Base-by-base conservation (phyloP, 2,888 invertebrate species). In the Furcula furcula region DNA sequence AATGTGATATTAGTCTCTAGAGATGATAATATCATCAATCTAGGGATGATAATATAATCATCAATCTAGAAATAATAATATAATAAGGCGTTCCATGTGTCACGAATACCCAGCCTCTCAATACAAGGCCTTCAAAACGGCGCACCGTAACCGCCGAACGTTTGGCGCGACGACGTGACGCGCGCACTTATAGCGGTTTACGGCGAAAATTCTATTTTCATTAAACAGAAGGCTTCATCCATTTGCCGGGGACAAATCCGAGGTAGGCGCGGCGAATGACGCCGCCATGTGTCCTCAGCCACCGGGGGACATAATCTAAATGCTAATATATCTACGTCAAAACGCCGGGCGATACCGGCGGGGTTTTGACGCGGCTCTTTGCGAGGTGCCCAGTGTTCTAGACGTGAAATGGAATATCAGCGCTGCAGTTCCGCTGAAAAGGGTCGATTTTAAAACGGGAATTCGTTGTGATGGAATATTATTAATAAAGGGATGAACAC, bases 261-360 rank as follows among this genome's bases (percentile, higher is more conserved):
- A 46, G 49, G 46, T 51, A 42, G 43, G 54, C 55, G 54, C 55
- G 51, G 40, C 42, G 43, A 45, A 39, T 37, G 48, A 37, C 36
- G 55, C 36, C 61, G 53, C 55, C 72, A 71, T 68, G 72, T 76
- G 74, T 70, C 53, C 56, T 60, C 44, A 42, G 52, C 7, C 23
- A 46, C 58, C 50, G 47, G 50, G 55, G 66, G 63, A 73, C 70
- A 80, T 80, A 77, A 83, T 83, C 80, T 83, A 83, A 76, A 83
- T 83, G 82, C 79, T 78, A 83, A 83, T 83, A 76, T 65, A 65
- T 75, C 68, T 56, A 55, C 67, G 73, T 73, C 73, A 71, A 47
- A 35, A 50, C 40, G 39, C 46, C 46, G 39, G n/a, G 36, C 54
- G 43, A 43, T 56, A 46, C 40, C 48, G 41, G 33, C 19, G 31